Percentiles rank a stretch among this genome's conserved stretches.
Conservation (phyloP, 2,113 vertebrate genomes). For the Noctilio leporinus region DNA sequence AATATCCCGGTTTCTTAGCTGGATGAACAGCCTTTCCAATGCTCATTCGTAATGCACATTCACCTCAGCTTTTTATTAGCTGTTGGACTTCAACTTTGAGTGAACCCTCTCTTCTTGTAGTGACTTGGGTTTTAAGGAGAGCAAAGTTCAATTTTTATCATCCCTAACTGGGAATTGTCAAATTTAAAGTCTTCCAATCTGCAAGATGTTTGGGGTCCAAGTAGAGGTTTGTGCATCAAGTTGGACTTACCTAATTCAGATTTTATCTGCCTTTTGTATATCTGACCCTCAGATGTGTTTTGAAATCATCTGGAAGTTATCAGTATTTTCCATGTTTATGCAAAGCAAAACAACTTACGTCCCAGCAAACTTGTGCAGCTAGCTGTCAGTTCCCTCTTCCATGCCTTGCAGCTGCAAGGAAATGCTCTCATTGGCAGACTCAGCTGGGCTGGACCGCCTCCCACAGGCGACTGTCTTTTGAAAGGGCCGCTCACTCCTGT, state of each 20-base stretch:
- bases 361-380: neutral
- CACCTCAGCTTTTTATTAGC: neutral
- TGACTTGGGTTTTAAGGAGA: slow-evolving; percentile 17
- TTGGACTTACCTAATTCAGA: slow-evolving; percentile 46
- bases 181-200: slow-evolving; percentile 47
- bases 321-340: slow-evolving; percentile 47
- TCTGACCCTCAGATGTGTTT: slow-evolving; percentile 37
- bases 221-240: neutral
- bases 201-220: slow-evolving; percentile 36
- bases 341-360: slow-evolving; percentile 39
- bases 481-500: neutral
- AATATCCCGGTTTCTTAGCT: neutral
- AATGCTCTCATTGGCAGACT: neutral
- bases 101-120: slow-evolving; percentile 15
- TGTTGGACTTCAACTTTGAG: slow-evolving; percentile 10
- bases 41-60: neutral
- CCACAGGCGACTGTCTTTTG: slow-evolving; percentile 37
- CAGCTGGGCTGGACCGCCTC: neutral
- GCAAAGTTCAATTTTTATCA: slow-evolving; percentile 51
- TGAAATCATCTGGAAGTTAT: slow-evolving; percentile 64
- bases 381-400: neutral
- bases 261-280: slow-evolving; percentile 45
- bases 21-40: neutral
- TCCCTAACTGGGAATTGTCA: slow-evolving; percentile 44
- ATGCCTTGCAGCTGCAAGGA: slow-evolving; percentile 1